Evolutionary conservation across 2,113 vertebrate genomes (phyloP).

Genomic region (Calonectris borealis): DNA sequence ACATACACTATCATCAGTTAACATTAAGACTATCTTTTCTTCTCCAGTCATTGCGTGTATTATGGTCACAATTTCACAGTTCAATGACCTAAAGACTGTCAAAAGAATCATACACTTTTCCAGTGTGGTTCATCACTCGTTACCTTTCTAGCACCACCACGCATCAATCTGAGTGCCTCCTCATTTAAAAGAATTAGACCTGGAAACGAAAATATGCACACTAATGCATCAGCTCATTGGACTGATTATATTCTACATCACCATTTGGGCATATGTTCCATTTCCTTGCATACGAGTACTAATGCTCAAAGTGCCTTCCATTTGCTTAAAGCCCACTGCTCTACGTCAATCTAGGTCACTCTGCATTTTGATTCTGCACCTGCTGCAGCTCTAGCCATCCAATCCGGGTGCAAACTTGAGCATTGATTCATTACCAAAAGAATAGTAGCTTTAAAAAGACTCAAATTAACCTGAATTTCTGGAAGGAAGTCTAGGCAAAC

Average conservation of each 20-base stretch:
- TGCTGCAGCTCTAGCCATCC: not conserved
- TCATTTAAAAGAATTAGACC: not conserved
- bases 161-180: not conserved
- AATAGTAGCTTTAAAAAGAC: not conserved
- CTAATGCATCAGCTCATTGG: not conserved
- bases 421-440: not conserved
- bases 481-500: not conserved
- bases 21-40: not conserved
- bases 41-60: not conserved
- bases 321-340: not conserved
- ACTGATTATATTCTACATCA: not conserved
- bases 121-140: not conserved
- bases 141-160: not conserved
- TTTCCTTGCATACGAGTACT: not conserved
- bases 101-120: not conserved
- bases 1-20: not conserved
- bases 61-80: not conserved
- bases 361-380: not conserved
- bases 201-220: not conserved
- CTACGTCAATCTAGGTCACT: not conserved
- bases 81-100: not conserved
- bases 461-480: not conserved
- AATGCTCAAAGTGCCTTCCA: not conserved
- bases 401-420: not conserved
- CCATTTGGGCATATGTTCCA: not conserved